Percentiles rank a stretch among this genome's conserved stretches.
phyloP scores from a whole-genome alignment of 2,888 invertebrate genomes.

The Neoaliturus tenellus region DNA sequence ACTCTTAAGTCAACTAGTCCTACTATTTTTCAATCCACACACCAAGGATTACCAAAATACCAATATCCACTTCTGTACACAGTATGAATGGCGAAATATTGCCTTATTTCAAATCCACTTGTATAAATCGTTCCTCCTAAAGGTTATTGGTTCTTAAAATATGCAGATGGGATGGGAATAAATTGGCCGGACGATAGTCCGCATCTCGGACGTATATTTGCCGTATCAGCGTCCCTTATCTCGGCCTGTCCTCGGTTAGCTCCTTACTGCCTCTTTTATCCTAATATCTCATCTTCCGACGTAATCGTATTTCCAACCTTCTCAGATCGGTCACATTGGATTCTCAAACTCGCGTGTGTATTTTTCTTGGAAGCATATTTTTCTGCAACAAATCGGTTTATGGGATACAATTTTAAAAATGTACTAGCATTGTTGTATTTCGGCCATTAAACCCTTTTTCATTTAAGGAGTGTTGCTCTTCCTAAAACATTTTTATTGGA shows the following conservation, averaged over 20 bases:
- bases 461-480: no score
- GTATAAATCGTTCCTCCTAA: slow-evolving; percentile 2
- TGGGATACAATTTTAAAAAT: no score
- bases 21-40: no score
- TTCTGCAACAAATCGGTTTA: no score
- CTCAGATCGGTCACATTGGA: slow-evolving; percentile 33
- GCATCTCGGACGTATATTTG: slow-evolving; percentile 22
- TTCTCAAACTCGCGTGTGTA: not conserved
- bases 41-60: no score
- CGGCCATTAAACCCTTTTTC: no score
- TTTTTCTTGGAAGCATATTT: not conserved
- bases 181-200: slow-evolving; percentile 10
- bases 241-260: slow-evolving; percentile 37
- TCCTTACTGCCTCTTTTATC: slow-evolving; percentile 46
- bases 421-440: no score
- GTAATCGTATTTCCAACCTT: slow-evolving; percentile 29
- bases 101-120: not conserved
- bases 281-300: slow-evolving; percentile 47
- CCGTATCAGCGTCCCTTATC: slow-evolving; percentile 41
- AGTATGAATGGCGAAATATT: not conserved
- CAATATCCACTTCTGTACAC: no score
- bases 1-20: no score
- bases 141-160: slow-evolving; percentile 21
- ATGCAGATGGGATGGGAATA: slow-evolving; percentile 25
- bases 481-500: no score